Base-by-base conservation (phyloP, 2,113 vertebrate species). In the Symphodus melops region DNA sequence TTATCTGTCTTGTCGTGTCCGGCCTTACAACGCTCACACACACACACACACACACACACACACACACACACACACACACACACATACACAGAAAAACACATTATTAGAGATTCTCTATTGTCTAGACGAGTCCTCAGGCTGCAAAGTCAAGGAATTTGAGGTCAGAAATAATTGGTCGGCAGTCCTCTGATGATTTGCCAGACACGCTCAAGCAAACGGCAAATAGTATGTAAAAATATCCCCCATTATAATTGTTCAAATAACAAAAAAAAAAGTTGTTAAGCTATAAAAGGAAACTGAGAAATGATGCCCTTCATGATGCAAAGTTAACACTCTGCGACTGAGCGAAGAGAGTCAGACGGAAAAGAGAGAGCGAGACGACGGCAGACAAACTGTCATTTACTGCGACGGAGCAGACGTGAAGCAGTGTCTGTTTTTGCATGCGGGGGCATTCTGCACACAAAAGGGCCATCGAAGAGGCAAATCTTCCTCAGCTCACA, bases 401-500 rank as follows among this genome's bases (percentile, higher is more conserved):
- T 58, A 42, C 41, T 82, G 36, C 59, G 55, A 75, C 37, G 53
- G 20, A 62, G 36, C 10, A 73, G 59, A 85, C 56, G 84, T 71
- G 64, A 86, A 69, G 82, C 65, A 74, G n/a, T 55, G 63, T 66
- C 69, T 84, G 76, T 64, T 81, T 80, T 72, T 83, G 72, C 70
- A 79, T 72, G 54, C n/a, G 16, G 13, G 54, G 66, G 42, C 58
- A 68, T 86, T 88, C 80, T 77, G 48, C 20, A 36, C 78, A 83
- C 71, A 88, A 77, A 83, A 86, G 76, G 68, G 48, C 41, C 63
- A 37, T 81, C 63, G 63, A 63, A 81, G 74, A 86, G 72, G 52
- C 69, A 85, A 77, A 75, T 85, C 60, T 59, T 44, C 57, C 44
- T 60, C 55, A 21, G 33, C 53, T 75, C 51, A 76, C 71, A 77